Base-by-base conservation (phyloP, 37 sponge, comb jelly and placozoan species). In the Amphimedon queenslandica region DNA sequence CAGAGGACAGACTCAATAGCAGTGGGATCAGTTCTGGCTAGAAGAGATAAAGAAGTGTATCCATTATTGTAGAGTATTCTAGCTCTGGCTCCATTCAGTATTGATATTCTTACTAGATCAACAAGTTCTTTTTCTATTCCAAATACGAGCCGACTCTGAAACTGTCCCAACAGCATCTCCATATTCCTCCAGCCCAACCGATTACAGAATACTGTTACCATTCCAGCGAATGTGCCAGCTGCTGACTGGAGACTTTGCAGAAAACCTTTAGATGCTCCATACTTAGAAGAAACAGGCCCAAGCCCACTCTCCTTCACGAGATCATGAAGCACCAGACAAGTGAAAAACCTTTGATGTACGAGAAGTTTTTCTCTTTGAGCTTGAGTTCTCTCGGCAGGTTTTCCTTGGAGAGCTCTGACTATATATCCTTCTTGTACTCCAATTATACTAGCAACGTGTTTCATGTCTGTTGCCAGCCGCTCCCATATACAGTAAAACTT, bases 151-250 rank as follows among this genome's bases (percentile, higher is more conserved):
- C 99, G 66, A 36, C 80, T 87, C 55, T 99, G 99, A 40, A 99
- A 92, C 74, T 99, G 96, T 0, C 90, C 84, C 53, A 99, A 84
- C 8, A 99, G 86, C 0, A 99, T 83, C 70, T 90, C 91, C 20
- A 99, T 66, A 53, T 95, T 95, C 24, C 71, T 75, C 90, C 90
- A 99, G 5, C 91, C 89, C 34, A 99, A 84, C 58, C 76, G 77
- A 53, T 73, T 74, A 67, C 99, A 99, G 68, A 99, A 99, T 10
- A 87, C 84, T 0, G 99, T 92, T 55, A 95, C 96, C 93, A 95
- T 95, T 0, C 99, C 99, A 21, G 99, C 90, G 78, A 92, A 99
- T 20, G 90, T 90, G 23, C 96, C 93, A 0, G 99, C 93, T 21
- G 93, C 69, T 37, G 80, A 76, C 70, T 99, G 99, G 2, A 99